Evolutionary conservation across 1,140 invertebrate species (phyloP).

Genomic region (Brachionus angularis): DNA sequence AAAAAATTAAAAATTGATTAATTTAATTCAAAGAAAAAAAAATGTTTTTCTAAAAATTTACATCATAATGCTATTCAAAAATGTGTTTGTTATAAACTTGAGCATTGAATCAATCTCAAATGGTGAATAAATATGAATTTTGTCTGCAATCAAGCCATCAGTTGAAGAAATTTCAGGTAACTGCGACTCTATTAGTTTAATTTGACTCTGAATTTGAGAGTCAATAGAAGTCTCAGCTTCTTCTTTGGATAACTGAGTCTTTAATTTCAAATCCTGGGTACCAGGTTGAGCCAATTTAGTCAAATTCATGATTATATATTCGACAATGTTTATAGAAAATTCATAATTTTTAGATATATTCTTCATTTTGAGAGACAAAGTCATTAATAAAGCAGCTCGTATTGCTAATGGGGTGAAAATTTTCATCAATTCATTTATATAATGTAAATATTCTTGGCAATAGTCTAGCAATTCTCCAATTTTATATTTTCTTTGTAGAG

Average conservation of each 20-base stretch:
- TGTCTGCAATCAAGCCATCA: background rate
- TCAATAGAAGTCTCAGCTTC: background rate
- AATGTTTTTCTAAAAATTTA: background rate
- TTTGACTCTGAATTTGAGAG: background rate
- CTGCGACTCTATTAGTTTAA: background rate
- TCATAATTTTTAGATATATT: slow-evolving; percentile 38
- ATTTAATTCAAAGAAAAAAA: no score
- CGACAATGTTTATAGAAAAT: slow-evolving; percentile 15
- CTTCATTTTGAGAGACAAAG: slow-evolving; percentile 21
- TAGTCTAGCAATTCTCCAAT: slow-evolving; percentile 34
- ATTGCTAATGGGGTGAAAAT: slow-evolving; percentile 13
- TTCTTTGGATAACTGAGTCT: background rate
- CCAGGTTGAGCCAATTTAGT: background rate
- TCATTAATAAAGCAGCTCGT: slow-evolving; percentile 12
- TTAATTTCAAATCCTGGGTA: slow-evolving; percentile 3
- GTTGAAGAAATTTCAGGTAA: background rate
- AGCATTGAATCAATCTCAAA: slow-evolving; percentile 6
- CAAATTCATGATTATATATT: slow-evolving; percentile 22
- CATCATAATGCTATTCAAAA: slow-evolving; percentile 26
- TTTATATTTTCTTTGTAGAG: slow-evolving; percentile 36
- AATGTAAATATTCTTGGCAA: slow-evolving; percentile 12
- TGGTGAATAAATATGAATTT: background rate
- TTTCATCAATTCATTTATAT: slow-evolving; percentile 26
- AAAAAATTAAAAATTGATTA: background rate
- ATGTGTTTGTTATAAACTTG: slow-evolving; percentile 1